Evolutionary conservation across 92 coral and sea anemone genomes (phyloP), one percentile per base, ranked within the genome.

Genomic region (Actinernus sp.): DNA sequence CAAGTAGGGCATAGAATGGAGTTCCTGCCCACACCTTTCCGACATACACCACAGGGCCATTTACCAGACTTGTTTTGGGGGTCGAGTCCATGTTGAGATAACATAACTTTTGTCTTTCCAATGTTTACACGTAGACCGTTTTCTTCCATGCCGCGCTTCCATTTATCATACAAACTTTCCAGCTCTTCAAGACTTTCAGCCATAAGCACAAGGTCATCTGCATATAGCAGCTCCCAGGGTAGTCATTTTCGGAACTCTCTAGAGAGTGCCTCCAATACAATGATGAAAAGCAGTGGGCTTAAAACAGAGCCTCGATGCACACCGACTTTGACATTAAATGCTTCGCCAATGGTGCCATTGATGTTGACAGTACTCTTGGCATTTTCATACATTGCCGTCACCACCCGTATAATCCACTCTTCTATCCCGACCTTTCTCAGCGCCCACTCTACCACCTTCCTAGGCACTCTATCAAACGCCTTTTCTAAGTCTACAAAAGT

Each of bases 201-300:
- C 26, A 18, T 21, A 31, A 44, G 40, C 22, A 58, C 79, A 20
- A 71, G 58, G 37, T 41, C 59, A 16, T 71, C 79, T 6, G 79
- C 79, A 45, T 58, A 71, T 11, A 71, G 69, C 14, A 71, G 79
- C 61, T 71, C 79, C 68, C 79, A 39, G 23, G 79, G 68, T 11
- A 23, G 22, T 26, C 79, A 57, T 13, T 17, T 56, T 40, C 69
- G 10, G 38, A 71, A 59, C 58, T 71, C 58, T 40, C 55, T 2
- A 27, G 69, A 58, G 19, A 71, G 39, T 18, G 71, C 59, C 31
- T 71, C 79, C 58, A 58, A 57, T 21, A 71, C 67, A 47, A 71
- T 28, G 54, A 71, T 40, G 70, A 71, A 58, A 17, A 71, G 58
- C 31, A 71, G 70, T 21, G 70, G 58, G 31, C 58, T 71, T 19